A percentile compares a stretch with the other conserved stretches of the same genome.
These are phyloP conservation scores for Delichon dasypus DNA, from an alignment of 2,797 vertebrate genomes.

Conservation along the genomic window DNA sequence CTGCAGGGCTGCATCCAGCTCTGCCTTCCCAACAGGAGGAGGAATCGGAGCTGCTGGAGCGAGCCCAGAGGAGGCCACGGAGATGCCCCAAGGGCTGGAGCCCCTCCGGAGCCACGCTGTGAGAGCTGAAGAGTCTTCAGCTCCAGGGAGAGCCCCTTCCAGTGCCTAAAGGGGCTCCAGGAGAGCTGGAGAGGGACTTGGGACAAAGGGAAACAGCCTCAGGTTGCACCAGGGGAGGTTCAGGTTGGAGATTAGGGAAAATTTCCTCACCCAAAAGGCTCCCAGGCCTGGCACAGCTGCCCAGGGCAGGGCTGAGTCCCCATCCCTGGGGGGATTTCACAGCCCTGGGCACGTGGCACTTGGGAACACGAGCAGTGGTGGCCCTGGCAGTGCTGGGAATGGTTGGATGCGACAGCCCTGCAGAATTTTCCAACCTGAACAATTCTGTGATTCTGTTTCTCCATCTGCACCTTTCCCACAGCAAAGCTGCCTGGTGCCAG, in stretches of 20 bases:
- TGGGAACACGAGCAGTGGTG: accelerated
- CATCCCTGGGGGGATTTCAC: background rate
- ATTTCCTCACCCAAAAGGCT: background rate
- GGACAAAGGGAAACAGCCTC: background rate
- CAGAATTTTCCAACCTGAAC: background rate
- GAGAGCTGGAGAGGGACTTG: background rate
- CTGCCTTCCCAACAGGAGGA: background rate
- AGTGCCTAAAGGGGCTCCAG: accelerated
- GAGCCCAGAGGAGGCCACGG: background rate
- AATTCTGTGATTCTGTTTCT: background rate
- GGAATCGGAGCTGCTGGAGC: background rate
- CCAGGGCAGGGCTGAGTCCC: background rate
- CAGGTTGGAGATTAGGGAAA: background rate
- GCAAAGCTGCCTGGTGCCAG: background rate
- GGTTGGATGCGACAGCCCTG: accelerated
- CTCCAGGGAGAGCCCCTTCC: background rate
- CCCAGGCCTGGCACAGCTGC: background rate
- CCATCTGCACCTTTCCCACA: background rate
- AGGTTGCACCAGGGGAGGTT: background rate
- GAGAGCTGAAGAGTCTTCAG: background rate
- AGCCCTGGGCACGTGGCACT: background rate
- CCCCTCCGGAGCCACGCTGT: background rate
- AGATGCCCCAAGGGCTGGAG: background rate
- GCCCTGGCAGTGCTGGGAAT: background rate
- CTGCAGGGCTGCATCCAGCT: background rate